Evolutionary conservation across 2,113 vertebrate genomes (phyloP), one percentile per base, ranked within the genome.

Genomic region (Paracanthobrama guichenoti): DNA sequence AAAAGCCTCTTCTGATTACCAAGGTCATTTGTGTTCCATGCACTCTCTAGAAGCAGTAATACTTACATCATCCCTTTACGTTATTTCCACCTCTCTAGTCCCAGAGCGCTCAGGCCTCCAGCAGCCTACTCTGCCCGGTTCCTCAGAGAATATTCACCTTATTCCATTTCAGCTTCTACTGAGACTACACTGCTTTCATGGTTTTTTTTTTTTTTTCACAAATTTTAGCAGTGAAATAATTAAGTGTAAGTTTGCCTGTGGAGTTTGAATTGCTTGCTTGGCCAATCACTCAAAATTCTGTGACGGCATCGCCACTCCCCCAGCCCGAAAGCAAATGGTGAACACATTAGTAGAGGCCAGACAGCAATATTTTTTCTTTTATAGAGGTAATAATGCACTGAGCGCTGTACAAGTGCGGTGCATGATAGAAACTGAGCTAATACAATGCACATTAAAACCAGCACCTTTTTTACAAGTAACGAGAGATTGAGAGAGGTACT

Each of bases 341-440:
- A 90, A 86, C 90, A 89, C 92, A 93, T 95, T 94, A 94, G 92
- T 91, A 93, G 92, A 90, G 91, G 91, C 76, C 76, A 91, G 92
- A 92, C 74, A 66, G 93, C 89, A 91, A 91, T 94, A 93, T 93
- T 92, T 94, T 93, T 92, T 93, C 86, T 93, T 94, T 94, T 94
- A 94, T 94, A 93, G 90, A 89, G 89, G 90, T 93, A 90, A 92
- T 94, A 94, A 94, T 92, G 90, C 91, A 92, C 87, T 88, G 89
- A 90, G 88, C 82, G 10, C 86, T 86, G 90, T 93, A 91, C 88
- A 91, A 92, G 89, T 92, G 69, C 42, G 88, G 84, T 85, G 79
- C 48, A 67, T 88, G 89, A 91, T 90, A 91, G 91, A 93, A 87
- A 92, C 90, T 90, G 89, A 90, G 88, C 90, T 92, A 93, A 93